Percentiles rank a stretch among this genome's conserved stretches.
Conservation (phyloP, 2,797 vertebrate species). For the Sternarchorhynchus goeldii region DNA sequence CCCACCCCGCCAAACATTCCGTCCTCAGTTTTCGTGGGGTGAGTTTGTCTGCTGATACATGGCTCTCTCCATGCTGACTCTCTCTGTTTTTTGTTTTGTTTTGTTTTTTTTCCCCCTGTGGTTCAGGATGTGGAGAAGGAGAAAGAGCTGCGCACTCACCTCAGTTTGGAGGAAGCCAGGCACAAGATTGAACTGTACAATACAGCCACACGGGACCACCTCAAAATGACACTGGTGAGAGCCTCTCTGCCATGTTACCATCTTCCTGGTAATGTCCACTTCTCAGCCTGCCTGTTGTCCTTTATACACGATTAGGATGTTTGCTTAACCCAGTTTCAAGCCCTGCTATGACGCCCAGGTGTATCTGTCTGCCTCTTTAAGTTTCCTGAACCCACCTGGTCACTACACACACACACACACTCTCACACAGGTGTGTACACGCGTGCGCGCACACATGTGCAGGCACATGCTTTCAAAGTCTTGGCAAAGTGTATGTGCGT, state of each 20-base stretch:
- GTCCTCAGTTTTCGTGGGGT: not conserved
- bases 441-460: no score
- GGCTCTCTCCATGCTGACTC: not conserved
- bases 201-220: conserved; percentile 85
- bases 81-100: not conserved
- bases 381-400: no score
- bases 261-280: not conserved
- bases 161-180: conserved; percentile 91
- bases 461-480: no score
- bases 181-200: conserved; percentile 92
- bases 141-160: conserved; percentile 81
- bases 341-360: not conserved
- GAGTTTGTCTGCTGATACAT: not conserved
- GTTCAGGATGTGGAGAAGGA: conserved; percentile 92
- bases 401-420: no score
- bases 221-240: conserved; percentile 92
- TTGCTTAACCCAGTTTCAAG: not conserved
- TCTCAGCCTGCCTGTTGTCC: no score
- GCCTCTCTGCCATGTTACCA: not conserved
- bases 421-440: no score
- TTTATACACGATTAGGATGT: not conserved
- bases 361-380: not conserved
- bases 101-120: conserved; percentile 53
- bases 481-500: not conserved
- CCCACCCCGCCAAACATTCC: no score